Base-by-base conservation (phyloP, 1,140 invertebrate species). In the Zaprionus lachaisei region DNA sequence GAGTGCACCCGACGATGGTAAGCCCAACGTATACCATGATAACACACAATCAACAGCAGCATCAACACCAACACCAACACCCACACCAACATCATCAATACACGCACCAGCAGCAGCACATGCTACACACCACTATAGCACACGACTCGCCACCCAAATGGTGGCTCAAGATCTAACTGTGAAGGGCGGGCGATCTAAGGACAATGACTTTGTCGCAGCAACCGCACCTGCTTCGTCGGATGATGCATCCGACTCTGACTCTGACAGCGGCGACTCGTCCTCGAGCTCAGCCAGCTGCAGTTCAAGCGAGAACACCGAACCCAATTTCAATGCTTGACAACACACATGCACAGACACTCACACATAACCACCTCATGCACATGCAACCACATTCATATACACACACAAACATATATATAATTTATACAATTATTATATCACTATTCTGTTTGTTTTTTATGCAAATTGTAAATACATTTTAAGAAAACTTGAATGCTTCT, bases 1-100 rank as follows among this genome's bases (percentile, higher is more conserved):
- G 11, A 77, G 65, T 77, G 76, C 76, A 67, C 81, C 85, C 70
- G 84, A 90, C 61, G 85, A 90, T 72, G 85, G 85, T 90, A 90
- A 90, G 85, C 85, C 66, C 80, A 70, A 69, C 58, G 81, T 85
- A 81, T 65, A 67, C 76, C 81, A 74, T 73, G 72, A 22, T 17
- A 65, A 26, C 54, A 14, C 24, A 22, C 49, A 66, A 64, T n/a
- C 55, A 75, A 26, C 55, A 58, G 47, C 38, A 49, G 24, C 69
- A 77, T 22, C 55, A 22, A n/a, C 63, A 61, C 54, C 26, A 65
- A 24, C 78, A 41, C n/a, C n/a, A 60, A 22, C n/a, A 80, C 17
- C 51, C 68, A 7, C 60, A 69, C 5, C 34, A 65, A 24, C 78
- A 41, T n/a, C 37, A 22, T 55, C 58, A 49, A 28, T 49, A 73